A percentile compares a stretch with the other conserved stretches of the same genome.
Conservation (phyloP, 2,113 vertebrate genomes). For the Oenanthe melanoleuca region DNA sequence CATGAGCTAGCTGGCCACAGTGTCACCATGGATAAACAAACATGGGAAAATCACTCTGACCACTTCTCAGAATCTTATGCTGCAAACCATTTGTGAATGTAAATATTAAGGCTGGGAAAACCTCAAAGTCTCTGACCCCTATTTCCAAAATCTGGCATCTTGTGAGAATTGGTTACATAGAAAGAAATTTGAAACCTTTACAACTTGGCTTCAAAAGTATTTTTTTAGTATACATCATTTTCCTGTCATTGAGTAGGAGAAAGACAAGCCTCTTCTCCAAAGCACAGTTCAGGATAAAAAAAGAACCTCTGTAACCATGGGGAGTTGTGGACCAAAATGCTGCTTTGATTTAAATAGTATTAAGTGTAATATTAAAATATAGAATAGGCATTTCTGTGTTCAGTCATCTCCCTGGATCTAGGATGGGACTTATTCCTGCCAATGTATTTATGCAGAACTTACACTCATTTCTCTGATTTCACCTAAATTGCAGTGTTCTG, state of each 20-base stretch:
- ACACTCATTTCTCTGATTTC: not conserved
- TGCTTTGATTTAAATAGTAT: not conserved
- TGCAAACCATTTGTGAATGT: slow-evolving; percentile 12
- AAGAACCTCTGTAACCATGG: not conserved
- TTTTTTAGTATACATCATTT: not conserved
- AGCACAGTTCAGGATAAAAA: not conserved
- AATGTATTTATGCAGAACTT: not conserved
- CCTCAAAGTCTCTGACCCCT: slow-evolving; percentile 36
- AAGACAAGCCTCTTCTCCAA: not conserved
- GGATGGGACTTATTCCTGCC: not conserved
- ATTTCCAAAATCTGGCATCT: slow-evolving; percentile 21
- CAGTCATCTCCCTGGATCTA: not conserved
- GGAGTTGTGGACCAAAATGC: not conserved
- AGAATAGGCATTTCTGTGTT: not conserved
- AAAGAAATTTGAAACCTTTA: slow-evolving; percentile 26
- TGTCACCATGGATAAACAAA: slow-evolving; percentile 41
- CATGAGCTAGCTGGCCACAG: not conserved
- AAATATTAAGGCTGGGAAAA: slow-evolving; percentile 67
- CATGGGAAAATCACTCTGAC: slow-evolving; percentile 15
- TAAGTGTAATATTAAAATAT: not conserved
- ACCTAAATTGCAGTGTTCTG: not conserved
- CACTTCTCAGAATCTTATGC: not conserved
- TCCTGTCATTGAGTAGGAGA: not conserved
- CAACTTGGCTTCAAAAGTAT: slow-evolving; percentile 17
- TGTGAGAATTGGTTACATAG: not conserved